These are phyloP conservation scores for Emmelina monodactyla DNA, from an alignment of 2,888 invertebrate genomes.

Conservation along the genomic window DNA sequence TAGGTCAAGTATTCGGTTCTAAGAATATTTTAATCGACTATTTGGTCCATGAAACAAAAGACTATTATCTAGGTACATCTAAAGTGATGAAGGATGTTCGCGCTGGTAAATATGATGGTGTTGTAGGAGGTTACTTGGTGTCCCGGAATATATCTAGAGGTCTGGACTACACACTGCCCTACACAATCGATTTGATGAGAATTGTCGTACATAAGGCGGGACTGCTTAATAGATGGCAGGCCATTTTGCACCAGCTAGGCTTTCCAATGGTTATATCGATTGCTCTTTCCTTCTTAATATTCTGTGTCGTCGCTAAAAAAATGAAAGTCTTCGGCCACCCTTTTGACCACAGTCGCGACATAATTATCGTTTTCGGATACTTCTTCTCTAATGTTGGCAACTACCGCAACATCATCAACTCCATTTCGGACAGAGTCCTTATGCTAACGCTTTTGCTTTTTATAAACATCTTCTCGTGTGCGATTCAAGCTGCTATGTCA, in stretches of 20 bases:
- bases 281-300: not conserved
- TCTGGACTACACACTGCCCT: not conserved
- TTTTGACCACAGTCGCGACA: not conserved
- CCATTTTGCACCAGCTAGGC: not conserved
- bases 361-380: not conserved
- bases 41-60: too few relatives aligned
- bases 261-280: not conserved
- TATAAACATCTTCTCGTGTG: not conserved
- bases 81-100: too few relatives aligned
- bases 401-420: not conserved
- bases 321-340: not conserved
- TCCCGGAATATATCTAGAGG: not conserved
- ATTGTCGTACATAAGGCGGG: not conserved
- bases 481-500: not conserved
- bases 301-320: not conserved
- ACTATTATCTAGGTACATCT: too few relatives aligned
- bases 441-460: not conserved
- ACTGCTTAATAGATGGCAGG: not conserved
- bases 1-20: too few relatives aligned
- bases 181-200: not conserved
- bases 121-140: not conserved
- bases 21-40: too few relatives aligned
- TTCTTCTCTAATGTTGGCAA: not conserved
- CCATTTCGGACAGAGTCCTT: not conserved
- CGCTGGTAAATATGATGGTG: not conserved